A percentile compares a stretch with the other conserved stretches of the same genome.
Conservation (phyloP, 2,113 vertebrate species). For the Microtus ochrogaster region DNA sequence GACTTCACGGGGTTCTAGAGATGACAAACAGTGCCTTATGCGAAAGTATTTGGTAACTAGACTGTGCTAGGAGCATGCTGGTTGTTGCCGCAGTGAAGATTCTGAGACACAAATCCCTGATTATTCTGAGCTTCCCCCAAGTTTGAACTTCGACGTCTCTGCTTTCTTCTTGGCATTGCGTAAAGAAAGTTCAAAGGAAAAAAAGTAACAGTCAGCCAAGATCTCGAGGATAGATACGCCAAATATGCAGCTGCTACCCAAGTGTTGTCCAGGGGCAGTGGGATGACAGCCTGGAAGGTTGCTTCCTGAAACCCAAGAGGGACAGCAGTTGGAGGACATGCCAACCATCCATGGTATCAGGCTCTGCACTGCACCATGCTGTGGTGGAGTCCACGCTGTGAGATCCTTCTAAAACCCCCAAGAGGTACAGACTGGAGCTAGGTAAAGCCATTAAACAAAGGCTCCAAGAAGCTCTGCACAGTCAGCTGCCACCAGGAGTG, state of each 20-base stretch:
- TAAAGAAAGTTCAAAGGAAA: conserved; percentile 78
- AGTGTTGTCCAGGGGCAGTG: background rate
- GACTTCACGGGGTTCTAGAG: conserved; percentile 10
- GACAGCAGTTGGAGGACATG: background rate
- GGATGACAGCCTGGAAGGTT: conserved; percentile 37
- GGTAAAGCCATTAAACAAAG: conserved; percentile 84
- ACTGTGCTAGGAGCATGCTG: conserved; percentile 50
- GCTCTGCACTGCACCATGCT: conserved; percentile 82
- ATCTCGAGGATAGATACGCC: conserved; percentile 72
- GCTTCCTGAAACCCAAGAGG: conserved; percentile 50
- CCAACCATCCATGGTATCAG: conserved; percentile 78
- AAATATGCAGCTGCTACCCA: conserved; percentile 71
- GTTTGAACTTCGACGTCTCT: conserved; percentile 74
- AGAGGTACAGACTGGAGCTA: conserved; percentile 82
- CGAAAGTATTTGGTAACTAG: conserved; percentile 1
- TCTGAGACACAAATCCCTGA: conserved; percentile 67
- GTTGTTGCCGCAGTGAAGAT: conserved; percentile 61
- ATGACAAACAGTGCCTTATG: background rate
- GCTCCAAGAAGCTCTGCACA: conserved; percentile 83
- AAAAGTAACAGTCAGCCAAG: conserved; percentile 77
- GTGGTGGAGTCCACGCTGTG: conserved; percentile 85
- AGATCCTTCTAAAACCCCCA: conserved; percentile 71
- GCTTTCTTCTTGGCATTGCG: conserved; percentile 76
- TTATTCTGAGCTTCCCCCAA: conserved; percentile 67
- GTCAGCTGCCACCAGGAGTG: conserved; percentile 26